phyloP scores from a whole-genome alignment of 2,888 invertebrate species.

The Cephonodes hylas region DNA sequence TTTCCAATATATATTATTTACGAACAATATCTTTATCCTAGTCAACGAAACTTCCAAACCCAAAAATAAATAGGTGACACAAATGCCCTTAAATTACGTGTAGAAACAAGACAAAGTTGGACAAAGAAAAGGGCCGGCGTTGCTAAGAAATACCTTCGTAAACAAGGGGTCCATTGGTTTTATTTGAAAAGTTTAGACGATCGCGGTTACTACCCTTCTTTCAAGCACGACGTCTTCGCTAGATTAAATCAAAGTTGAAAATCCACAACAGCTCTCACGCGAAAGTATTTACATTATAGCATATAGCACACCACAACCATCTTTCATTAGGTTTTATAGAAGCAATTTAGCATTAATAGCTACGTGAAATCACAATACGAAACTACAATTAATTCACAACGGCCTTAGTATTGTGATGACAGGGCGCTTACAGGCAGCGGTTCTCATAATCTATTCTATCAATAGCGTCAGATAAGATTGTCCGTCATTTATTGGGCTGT shows the following conservation, averaged over 20 bases:
- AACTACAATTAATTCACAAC: slow-evolving; percentile 3
- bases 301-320: neutral
- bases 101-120: slow-evolving; percentile 54
- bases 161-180: slow-evolving; percentile 67
- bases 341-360: neutral
- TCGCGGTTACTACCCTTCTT: slow-evolving; percentile 53
- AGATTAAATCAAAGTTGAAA: slow-evolving; percentile 34
- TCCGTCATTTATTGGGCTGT: slow-evolving; percentile 62
- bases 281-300: slow-evolving; percentile 7
- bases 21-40: neutral
- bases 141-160: slow-evolving; percentile 57
- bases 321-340: neutral
- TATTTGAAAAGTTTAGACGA: slow-evolving; percentile 71
- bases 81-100: slow-evolving; percentile 16
- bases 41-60: neutral
- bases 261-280: slow-evolving; percentile 28
- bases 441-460: slow-evolving; percentile 55
- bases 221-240: slow-evolving; percentile 35
- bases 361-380: neutral
- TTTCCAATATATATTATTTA: no score
- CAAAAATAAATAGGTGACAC: slow-evolving; percentile 6
- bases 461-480: slow-evolving; percentile 60
- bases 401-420: slow-evolving; percentile 34
- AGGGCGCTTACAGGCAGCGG: slow-evolving; percentile 41
- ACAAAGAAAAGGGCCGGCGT: slow-evolving; percentile 56